Base-by-base conservation (phyloP, 2,797 vertebrate species). In the Melanotaenia pygmaea region DNA sequence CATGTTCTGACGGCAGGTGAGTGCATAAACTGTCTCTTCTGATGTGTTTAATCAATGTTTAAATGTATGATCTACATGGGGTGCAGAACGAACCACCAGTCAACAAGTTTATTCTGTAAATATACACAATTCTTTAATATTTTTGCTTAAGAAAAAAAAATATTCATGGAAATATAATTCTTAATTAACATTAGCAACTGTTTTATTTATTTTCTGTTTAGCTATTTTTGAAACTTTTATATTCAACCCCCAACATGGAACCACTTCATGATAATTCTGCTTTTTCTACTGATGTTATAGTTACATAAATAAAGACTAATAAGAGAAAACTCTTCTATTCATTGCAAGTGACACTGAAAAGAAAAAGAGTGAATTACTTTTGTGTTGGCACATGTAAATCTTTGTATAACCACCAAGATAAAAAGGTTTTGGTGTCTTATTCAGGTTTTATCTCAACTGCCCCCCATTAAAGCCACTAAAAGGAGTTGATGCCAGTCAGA, bases 1-100 rank as follows among this genome's bases (percentile, higher is more conserved):
- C 85, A 75, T 90, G 88, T 89, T 84, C 85, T 93, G 85, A 91
- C 87, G 89, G 79, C 92, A 95, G 94, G 95, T 95, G 76, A 93
- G 94, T 88, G 28, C 45, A 76, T 66, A 38, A 58, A 68, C 64
- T 59, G 37, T 60, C 72, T 47, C 1, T 68, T 34, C 8, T 16
- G 40, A 38, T 67, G 0, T 9, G n/a, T 67, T 71, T 66, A 18
- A 45, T 54, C 1, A n/a, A 3, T 4, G 38, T 10, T 37, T 28
- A 24, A 5, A n/a, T 68, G 70, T 34, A 38, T 59, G 26, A 58
- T 20, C 2, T 12, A 22, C 51, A 24, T 40, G 9, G 6, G 24
- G 28, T 34, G 24, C 10, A 51, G 58, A 20, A 35, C 37, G 0
- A 1, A 70, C 22, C 11, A 8, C 22, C 3, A 5, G 2, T 38